phyloP scores from a whole-genome alignment of 92 coral and sea anemone genomes.

The Hydrozoanthus gracilis region DNA sequence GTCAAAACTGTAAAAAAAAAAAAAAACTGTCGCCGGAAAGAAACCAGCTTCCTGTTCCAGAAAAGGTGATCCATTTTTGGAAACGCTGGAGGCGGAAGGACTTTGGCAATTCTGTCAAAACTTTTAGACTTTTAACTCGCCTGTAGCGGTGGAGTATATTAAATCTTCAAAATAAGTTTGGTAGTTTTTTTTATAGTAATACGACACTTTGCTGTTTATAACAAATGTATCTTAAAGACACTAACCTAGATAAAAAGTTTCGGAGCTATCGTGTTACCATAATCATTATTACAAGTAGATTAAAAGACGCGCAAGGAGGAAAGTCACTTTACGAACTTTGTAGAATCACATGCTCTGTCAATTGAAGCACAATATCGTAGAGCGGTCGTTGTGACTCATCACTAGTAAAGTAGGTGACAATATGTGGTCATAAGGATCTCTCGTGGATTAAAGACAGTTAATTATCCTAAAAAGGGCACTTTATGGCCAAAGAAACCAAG shows the following conservation, averaged over 20 bases:
- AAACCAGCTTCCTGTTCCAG: neutral
- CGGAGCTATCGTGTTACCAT: too few relatives aligned
- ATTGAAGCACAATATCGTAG: neutral
- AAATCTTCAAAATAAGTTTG: too few relatives aligned
- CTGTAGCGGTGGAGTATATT: too few relatives aligned
- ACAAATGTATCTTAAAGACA: too few relatives aligned
- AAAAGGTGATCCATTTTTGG: neutral
- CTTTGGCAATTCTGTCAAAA: neutral
- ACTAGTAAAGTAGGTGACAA: neutral
- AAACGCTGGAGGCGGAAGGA: neutral
- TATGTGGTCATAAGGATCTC: neutral
- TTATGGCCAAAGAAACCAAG: neutral
- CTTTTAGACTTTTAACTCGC: too few relatives aligned
- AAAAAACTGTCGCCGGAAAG: neutral
- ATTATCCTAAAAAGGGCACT: slow-evolving; percentile 15
- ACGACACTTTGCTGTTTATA: too few relatives aligned
- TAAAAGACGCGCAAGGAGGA: too few relatives aligned
- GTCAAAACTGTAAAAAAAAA: neutral
- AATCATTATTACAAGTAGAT: too few relatives aligned
- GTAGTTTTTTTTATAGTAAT: too few relatives aligned
- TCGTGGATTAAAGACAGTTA: neutral
- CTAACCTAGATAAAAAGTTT: too few relatives aligned
- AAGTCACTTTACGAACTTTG: too few relatives aligned
- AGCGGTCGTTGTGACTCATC: neutral
- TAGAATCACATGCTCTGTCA: neutral